phyloP scores from a whole-genome alignment of 2,113 vertebrate genomes.

The Vulpes ferrilata region DNA sequence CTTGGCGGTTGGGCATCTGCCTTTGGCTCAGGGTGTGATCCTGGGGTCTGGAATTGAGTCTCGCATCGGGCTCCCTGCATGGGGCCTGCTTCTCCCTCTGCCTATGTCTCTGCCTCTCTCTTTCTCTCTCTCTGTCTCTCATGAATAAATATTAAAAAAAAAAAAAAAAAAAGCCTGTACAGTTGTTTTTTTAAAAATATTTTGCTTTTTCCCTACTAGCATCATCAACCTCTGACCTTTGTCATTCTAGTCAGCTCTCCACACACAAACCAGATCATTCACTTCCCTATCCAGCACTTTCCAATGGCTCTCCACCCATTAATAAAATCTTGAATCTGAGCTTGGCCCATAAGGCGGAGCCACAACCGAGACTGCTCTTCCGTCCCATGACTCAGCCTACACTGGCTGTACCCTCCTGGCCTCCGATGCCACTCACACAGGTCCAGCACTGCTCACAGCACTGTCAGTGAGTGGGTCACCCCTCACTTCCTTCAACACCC shows the following conservation, averaged over 20 bases:
- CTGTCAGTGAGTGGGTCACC: background rate
- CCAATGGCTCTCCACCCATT: background rate
- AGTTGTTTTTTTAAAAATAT: background rate
- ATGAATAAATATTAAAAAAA: too few species aligned
- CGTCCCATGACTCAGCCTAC: background rate
- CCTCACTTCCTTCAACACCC: background rate
- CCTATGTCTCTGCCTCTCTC: too few species aligned
- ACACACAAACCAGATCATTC: background rate
- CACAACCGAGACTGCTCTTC: background rate
- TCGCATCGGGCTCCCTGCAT: too few species aligned
- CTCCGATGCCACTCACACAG: background rate
- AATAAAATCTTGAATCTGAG: background rate
- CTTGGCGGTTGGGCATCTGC: too few species aligned
- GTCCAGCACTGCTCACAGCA: background rate
- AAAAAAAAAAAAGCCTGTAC: too few species aligned
- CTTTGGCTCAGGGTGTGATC: too few species aligned
- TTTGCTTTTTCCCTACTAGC: background rate
- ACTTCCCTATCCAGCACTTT: background rate
- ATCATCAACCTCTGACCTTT: background rate
- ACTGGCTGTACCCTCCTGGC: background rate
- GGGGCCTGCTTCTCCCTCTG: too few species aligned
- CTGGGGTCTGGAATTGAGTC: too few species aligned
- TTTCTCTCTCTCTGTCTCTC: too few species aligned
- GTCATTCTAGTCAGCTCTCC: background rate
- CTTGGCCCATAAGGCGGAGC: background rate